Base-by-base conservation (phyloP, 2,888 invertebrate genomes). In the Deilephila porcellus region DNA sequence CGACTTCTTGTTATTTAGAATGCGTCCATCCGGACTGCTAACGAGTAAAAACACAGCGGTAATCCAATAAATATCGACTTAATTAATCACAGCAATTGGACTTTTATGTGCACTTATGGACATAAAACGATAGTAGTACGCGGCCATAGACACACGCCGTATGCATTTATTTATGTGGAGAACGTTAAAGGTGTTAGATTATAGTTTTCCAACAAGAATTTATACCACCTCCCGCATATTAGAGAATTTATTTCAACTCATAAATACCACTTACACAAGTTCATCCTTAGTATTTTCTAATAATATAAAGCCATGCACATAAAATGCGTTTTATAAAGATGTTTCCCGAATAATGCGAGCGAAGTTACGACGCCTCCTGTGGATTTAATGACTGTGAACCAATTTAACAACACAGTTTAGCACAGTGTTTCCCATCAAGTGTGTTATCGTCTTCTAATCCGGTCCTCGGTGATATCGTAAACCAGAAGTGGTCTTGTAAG, bases 361-460 rank as follows among this genome's bases (percentile, higher is more conserved):
- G 77, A 86, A 85, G 82, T 86, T 85, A 88, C 81, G 82, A 83
- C 79, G 80, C 87, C 87, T 87, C 89, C 87, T 87, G 86, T 78
- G 81, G 87, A 86, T 90, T 90, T 90, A 90, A 91, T 86, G 86
- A 82, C 84, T 83, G 84, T 84, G 86, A 88, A 87, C 88, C 86
- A 88, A 91, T 91, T 90, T 88, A 90, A 88, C 89, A 89, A 84
- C 85, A 90, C 85, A 87, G 88, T 89, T 93, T 91, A 90, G 91
- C 90, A 88, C 88, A 87, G 88, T 88, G 88, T 90, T 87, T 88
- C 88, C 88, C 90, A 91, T 91, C 91, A 86, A 86, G 90, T 90
- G 89, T 87, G 87, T 90, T 93, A 93, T 93, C 93, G 89, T 89
- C 90, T 88, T 88, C 91, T 93, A 93, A 93, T 93, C 93, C 92